A percentile compares a stretch with the other conserved stretches of the same genome.
Conservation (phyloP, 2,113 vertebrate genomes). For the Nibea coibor region DNA sequence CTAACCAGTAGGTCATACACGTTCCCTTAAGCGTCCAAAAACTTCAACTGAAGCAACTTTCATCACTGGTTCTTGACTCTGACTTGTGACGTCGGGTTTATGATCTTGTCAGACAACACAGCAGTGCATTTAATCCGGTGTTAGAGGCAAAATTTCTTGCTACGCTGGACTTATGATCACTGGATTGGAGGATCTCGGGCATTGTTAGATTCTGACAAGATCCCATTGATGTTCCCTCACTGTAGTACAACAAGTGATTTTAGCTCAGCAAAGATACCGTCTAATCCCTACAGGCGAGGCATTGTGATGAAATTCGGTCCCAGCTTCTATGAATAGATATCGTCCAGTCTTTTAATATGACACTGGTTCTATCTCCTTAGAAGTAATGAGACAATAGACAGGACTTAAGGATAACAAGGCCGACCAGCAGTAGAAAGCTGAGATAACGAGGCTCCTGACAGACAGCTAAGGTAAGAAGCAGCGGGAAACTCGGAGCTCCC, state of each 20-base stretch:
- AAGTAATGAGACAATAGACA: slow-evolving; percentile 72
- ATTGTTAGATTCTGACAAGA: slow-evolving; percentile 37
- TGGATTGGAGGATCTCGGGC: slow-evolving; percentile 19
- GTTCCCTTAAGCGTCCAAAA: neutral
- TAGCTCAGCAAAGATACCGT: neutral
- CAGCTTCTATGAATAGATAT: slow-evolving; percentile 60
- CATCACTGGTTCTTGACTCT: neutral
- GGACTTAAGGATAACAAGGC: slow-evolving; percentile 74
- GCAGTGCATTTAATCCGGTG: slow-evolving; percentile 33
- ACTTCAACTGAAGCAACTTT: neutral
- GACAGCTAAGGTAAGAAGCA: slow-evolving; percentile 62
- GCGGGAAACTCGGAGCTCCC: slow-evolving; percentile 54
- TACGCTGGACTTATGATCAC: slow-evolving; percentile 21
- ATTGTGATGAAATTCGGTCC: slow-evolving; percentile 25
- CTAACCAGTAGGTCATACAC: neutral
- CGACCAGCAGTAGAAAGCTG: slow-evolving; percentile 53
- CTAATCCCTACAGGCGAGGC: slow-evolving; percentile 46
- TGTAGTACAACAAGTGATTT: slow-evolving; percentile 38
- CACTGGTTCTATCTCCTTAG: slow-evolving; percentile 54
- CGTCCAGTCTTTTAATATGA: slow-evolving; percentile 55
- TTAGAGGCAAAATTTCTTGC: slow-evolving; percentile 21
- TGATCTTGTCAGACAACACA: slow-evolving; percentile 13
- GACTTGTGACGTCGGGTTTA: neutral
- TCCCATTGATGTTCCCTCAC: slow-evolving; percentile 26
- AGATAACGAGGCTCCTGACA: slow-evolving; percentile 77